Conservation (phyloP, 2,113 vertebrate genomes). For the Sturnira hondurensis region DNA sequence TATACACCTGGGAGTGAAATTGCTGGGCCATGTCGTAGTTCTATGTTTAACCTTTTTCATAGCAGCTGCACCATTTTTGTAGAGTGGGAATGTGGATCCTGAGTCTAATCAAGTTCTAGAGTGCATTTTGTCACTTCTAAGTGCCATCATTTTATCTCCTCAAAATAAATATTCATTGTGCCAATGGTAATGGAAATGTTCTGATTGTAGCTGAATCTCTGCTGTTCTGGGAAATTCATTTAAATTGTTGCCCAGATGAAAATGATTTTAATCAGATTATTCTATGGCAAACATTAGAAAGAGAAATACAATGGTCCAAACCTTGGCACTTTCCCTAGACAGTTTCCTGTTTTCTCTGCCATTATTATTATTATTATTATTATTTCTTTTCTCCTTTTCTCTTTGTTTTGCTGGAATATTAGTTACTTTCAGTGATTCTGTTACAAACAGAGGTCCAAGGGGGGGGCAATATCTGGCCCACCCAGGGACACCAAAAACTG, state of each 20-base stretch:
- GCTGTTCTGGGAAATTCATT: conserved; percentile 48
- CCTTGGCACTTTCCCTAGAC: not conserved
- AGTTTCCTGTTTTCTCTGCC: not conserved
- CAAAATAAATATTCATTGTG: conserved; percentile 5
- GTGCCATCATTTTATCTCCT: not conserved
- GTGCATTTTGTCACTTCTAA: not conserved
- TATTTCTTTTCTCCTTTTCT: not conserved
- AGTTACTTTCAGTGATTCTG: not conserved
- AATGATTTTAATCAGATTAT: conserved; percentile 44
- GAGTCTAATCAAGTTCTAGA: not conserved
- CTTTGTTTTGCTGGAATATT: not conserved
- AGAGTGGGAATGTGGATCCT: not conserved
- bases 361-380: not conserved
- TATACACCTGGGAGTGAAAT: not conserved
- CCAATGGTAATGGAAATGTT: conserved; percentile 17
- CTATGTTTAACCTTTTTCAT: not conserved
- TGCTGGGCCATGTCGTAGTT: not conserved
- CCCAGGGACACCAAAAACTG: too few species aligned
- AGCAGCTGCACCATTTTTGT: not conserved
- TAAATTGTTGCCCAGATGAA: conserved; percentile 44
- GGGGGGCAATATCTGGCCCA: too few species aligned
- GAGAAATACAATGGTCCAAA: not conserved
- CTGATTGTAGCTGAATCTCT: not conserved
- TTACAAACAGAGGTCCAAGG: too few species aligned
- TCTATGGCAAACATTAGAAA: not conserved